phyloP scores from a whole-genome alignment of 2,797 vertebrate genomes.

The Argya squamiceps region DNA sequence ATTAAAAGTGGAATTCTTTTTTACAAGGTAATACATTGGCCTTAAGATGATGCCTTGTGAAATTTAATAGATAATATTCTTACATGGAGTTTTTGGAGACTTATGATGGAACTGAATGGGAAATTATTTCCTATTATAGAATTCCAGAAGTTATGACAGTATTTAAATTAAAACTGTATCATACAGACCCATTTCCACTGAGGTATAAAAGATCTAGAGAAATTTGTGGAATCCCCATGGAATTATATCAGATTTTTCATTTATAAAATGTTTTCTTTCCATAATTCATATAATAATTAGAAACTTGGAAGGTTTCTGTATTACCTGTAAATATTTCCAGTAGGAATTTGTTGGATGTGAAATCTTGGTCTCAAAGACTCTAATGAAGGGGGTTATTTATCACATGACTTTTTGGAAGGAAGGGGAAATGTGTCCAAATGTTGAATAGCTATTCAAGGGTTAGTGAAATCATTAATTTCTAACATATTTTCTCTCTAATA shows the following conservation, averaged over 20 bases:
- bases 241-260: neutral
- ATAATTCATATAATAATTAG: neutral
- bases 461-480: neutral
- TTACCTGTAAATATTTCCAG: neutral
- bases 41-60: neutral
- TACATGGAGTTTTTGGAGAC: neutral
- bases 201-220: neutral
- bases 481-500: neutral
- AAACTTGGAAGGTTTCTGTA: neutral
- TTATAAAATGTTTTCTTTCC: neutral
- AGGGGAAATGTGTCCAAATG: neutral
- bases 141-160: neutral
- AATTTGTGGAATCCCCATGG: neutral
- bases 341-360: neutral
- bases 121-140: neutral
- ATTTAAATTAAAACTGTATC: neutral
- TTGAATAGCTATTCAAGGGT: neutral
- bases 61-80: neutral
- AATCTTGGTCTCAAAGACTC: neutral
- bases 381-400: neutral
- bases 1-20: neutral
- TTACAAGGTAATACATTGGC: neutral
- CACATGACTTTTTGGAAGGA: neutral
- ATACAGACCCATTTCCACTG: neutral
- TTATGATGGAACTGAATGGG: neutral